Conservation (phyloP, 2,797 vertebrate genomes). For the Prunella strophiata region DNA sequence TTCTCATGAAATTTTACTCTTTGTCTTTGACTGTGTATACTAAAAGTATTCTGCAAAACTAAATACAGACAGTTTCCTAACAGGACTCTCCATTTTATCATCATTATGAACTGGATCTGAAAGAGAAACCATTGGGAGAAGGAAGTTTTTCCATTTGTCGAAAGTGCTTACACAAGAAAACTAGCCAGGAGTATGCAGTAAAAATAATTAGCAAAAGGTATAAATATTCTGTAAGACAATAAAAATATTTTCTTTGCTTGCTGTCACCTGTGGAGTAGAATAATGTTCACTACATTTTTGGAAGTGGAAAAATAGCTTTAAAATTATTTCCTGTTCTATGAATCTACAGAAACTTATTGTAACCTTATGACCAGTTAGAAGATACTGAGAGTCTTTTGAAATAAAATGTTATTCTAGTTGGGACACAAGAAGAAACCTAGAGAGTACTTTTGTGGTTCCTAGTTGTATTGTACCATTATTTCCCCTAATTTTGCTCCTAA, state of each 20-base stretch:
- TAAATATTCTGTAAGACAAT: constrained; percentile 47
- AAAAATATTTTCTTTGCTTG: constrained; percentile 56
- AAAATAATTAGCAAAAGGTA: constrained; percentile 99
- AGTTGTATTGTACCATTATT: not conserved
- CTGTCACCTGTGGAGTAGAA: constrained; percentile 36
- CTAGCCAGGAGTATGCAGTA: constrained; percentile 91
- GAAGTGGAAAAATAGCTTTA: constrained; percentile 32
- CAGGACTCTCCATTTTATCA: constrained; percentile 97
- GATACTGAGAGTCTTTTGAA: not conserved
- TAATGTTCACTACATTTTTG: constrained; percentile 1
- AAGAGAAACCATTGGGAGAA: constrained; percentile 91
- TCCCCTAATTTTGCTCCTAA: not conserved
- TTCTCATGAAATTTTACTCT: constrained; percentile 23
- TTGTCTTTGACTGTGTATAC: constrained; percentile 47
- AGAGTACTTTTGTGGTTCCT: not conserved
- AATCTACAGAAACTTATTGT: not conserved
- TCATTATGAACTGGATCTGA: constrained; percentile 95
- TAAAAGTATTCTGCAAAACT: constrained; percentile 60
- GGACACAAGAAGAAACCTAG: not conserved
- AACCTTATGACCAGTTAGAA: not conserved
- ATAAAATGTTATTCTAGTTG: not conserved
- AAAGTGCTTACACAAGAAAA: constrained; percentile 94
- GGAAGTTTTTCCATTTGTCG: constrained; percentile 99
- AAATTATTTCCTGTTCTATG: constrained; percentile 25
- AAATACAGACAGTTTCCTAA: constrained; percentile 65